Base-by-base conservation (phyloP, 2,113 vertebrate species). In the Pseudorhombus dupliciocellatus region DNA sequence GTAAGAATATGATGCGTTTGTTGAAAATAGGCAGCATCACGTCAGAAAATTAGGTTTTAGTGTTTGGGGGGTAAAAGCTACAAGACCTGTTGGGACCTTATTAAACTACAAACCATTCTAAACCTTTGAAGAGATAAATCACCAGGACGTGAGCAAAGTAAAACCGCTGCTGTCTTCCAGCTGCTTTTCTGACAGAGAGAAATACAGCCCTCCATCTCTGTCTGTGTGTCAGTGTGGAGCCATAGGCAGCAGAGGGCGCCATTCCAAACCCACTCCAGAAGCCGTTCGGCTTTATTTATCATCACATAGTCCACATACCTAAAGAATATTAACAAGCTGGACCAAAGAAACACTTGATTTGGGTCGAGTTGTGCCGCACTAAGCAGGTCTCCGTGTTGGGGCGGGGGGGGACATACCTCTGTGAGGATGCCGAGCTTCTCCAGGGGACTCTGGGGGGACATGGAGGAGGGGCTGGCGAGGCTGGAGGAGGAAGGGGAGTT, bases 401-500 rank as follows among this genome's bases (percentile, higher is more conserved):
- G 21, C 58, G 84, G 89, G 94, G 63, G 84, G 84, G 89, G 94
- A 97, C 97, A 90, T 99, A 98, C 97, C 97, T 99, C 97, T 90
- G 94, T 90, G 94, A 96, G 93, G 94, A 96, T 94, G 80, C 57
- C 68, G 87, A 96, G 94, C 94, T 95, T 97, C 93, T 98, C 97
- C 97, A 96, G 94, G 93, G 96, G 95, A 93, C 94, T 95, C 95
- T 98, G 97, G 89, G 97, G 97, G 95, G 96, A 97, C 95, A 97
- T 95, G 95, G 94, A 94, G 92, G 96, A 79, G 80, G 91, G 96
- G 94, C 96, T 97, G 95, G 95, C 94, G 85, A 96, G 96, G 93
- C 95, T 95, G 94, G 96, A 97, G 91, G 96, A 95, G 94, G 96
- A 96, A 90, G 97, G 96, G 94, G 97, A 97, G 94, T 93, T 96